Evolutionary conservation across 2,797 vertebrate genomes (phyloP).

Genomic region (Sebastes vulpes): DNA sequence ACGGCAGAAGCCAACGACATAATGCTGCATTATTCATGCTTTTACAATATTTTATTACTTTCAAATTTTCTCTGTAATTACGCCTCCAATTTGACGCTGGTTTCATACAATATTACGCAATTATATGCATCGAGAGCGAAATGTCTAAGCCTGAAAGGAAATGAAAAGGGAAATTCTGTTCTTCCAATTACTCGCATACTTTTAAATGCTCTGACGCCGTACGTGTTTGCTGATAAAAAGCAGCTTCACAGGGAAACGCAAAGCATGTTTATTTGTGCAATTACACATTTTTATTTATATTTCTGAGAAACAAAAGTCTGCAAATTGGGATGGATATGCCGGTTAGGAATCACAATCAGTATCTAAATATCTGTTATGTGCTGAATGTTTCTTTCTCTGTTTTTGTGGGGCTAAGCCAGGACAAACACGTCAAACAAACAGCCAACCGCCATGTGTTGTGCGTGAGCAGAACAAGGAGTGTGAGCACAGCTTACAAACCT

Average conservation of each 20-base stretch:
- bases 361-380: conserved; percentile 35
- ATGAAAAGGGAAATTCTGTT: conserved; percentile 21
- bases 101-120: conserved; percentile 41
- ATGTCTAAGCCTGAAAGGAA: conserved; percentile 39
- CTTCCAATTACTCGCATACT: conserved; percentile 33
- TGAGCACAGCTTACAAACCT: conserved; percentile 18
- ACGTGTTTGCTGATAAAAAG: conserved; percentile 58
- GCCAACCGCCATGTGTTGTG: conserved; percentile 13
- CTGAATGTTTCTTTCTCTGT: conserved; percentile 13
- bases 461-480: not conserved
- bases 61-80: conserved; percentile 53
- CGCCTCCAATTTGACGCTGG: conserved; percentile 33
- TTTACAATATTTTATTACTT: conserved; percentile 49
- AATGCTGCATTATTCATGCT: conserved; percentile 41
- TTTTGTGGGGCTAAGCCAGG: conserved; percentile 21
- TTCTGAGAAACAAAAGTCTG: conserved; percentile 10
- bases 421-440: conserved; percentile 36
- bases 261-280: conserved; percentile 29
- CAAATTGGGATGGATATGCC: not conserved
- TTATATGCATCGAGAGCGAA: conserved; percentile 50
- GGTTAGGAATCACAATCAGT: conserved; percentile 19
- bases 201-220: conserved; percentile 37
- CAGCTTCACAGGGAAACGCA: conserved; percentile 20
- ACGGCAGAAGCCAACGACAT: conserved; percentile 11
- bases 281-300: conserved; percentile 49